These are phyloP conservation scores for Thamnophis elegans DNA, from an alignment of 2,797 vertebrate species.

Conservation along the genomic window DNA sequence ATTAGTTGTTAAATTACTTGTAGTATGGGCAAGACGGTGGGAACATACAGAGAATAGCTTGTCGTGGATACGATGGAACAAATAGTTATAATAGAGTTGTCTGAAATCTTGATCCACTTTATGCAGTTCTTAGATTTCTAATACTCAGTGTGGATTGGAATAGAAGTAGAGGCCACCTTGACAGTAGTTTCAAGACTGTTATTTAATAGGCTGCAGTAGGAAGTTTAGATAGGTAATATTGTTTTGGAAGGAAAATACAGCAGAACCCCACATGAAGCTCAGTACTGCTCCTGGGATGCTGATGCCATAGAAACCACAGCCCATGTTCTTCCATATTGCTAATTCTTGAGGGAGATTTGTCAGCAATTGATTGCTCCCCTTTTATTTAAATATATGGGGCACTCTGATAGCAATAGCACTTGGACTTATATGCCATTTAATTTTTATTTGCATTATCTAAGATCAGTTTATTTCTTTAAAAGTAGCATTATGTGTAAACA, in stretches of 20 bases:
- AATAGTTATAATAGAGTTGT: background rate
- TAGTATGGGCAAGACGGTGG: background rate
- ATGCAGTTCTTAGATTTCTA: background rate
- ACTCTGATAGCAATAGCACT: background rate
- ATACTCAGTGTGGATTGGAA: background rate
- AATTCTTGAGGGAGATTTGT: background rate
- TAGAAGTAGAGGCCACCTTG: too few species aligned
- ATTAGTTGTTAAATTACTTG: background rate
- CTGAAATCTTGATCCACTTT: background rate
- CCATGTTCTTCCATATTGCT: background rate
- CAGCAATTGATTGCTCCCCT: background rate
- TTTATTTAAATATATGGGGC: background rate
- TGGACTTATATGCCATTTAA: background rate
- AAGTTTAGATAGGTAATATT: background rate
- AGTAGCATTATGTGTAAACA: background rate
- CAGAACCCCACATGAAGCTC: background rate
- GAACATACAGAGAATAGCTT: background rate
- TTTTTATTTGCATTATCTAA: background rate
- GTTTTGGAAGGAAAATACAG: background rate
- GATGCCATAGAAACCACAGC: background rate
- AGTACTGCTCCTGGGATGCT: background rate
- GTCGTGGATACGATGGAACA: background rate
- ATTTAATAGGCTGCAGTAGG: background rate
- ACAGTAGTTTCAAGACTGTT: background rate
- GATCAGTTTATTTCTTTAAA: background rate